These are phyloP conservation scores for Micronycteris hirsuta DNA, from an alignment of 2,113 vertebrate species.

Conservation along the genomic window DNA sequence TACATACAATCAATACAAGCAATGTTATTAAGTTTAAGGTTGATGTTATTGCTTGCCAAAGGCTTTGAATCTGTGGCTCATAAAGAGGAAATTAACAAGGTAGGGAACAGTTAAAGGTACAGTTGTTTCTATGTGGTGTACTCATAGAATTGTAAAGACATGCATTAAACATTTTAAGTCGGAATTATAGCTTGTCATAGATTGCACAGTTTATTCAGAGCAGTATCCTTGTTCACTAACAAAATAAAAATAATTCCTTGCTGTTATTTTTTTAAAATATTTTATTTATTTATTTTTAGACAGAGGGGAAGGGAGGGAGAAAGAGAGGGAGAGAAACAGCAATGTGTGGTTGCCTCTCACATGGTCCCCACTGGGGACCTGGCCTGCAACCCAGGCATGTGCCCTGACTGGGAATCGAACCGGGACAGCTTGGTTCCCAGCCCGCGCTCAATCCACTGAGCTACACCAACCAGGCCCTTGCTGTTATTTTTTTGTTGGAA, in stretches of 20 bases:
- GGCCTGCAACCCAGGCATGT: too few species aligned
- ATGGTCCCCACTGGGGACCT: too few species aligned
- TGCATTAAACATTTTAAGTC: not conserved
- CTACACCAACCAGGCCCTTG: too few species aligned
- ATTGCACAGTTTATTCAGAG: not conserved
- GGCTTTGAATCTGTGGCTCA: not conserved
- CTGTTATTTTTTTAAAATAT: constrained; percentile 23
- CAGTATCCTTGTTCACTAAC: not conserved
- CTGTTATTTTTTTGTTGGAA: constrained; percentile 25
- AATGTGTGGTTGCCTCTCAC: too few species aligned
- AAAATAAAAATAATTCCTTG: not conserved
- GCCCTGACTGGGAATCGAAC: too few species aligned
- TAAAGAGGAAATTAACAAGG: constrained; percentile 14
- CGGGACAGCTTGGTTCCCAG: too few species aligned
- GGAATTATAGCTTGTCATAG: not conserved
- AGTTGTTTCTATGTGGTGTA: not conserved
- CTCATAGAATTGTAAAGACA: not conserved
- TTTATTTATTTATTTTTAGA: too few species aligned
- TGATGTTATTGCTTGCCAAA: not conserved
- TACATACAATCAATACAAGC: constrained; percentile 15
- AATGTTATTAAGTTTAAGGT: constrained; percentile 33
- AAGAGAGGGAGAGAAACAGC: too few species aligned
- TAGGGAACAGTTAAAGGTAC: constrained; percentile 18
- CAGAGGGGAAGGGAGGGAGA: too few species aligned
- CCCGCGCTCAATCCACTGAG: too few species aligned